phyloP scores from a whole-genome alignment of 2,888 invertebrate species.

The Caenorhabditis afra region DNA sequence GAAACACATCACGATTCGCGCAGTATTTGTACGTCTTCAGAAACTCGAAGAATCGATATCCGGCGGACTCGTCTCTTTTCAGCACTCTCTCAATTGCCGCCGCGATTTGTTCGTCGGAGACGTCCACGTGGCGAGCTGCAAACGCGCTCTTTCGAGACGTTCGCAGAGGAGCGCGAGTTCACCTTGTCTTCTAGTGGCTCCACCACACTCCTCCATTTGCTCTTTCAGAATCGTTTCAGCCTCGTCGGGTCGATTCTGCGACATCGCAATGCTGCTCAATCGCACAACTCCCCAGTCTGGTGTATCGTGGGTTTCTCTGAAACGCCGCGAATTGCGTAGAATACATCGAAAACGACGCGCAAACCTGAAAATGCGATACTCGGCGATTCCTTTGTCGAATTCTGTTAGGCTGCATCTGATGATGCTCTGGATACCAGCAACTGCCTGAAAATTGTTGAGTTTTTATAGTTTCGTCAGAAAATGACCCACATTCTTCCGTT shows the following conservation, averaged over 20 bases:
- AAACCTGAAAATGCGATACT: slow-evolving; percentile 42
- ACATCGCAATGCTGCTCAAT: slow-evolving; percentile 57
- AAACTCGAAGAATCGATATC: slow-evolving; percentile 45
- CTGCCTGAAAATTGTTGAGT: slow-evolving; percentile 23
- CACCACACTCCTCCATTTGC: slow-evolving; percentile 48
- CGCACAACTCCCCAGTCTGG: slow-evolving; percentile 59
- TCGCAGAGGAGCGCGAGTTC: not conserved
- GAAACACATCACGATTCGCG: slow-evolving; percentile 50
- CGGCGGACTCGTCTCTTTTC: slow-evolving; percentile 11
- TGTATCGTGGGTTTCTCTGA: slow-evolving; percentile 50
- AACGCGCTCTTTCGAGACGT: not conserved
- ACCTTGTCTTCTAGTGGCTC: slow-evolving; percentile 28
- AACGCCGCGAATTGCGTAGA: slow-evolving; percentile 3
- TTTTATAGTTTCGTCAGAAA: not conserved
- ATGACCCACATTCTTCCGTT: slow-evolving; percentile 21
- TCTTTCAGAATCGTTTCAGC: slow-evolving; percentile 45
- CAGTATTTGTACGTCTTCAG: slow-evolving; percentile 52
- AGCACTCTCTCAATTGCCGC: slow-evolving; percentile 49
- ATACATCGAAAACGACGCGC: no score
- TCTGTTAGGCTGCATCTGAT: slow-evolving; percentile 41
- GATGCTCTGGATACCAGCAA: slow-evolving; percentile 32
- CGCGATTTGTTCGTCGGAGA: slow-evolving; percentile 49
- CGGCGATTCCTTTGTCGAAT: slow-evolving; percentile 41
- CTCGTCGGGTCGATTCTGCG: slow-evolving; percentile 7
- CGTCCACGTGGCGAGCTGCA: slow-evolving; percentile 50